A percentile compares a stretch with the other conserved stretches of the same genome.
These are phyloP conservation scores for Catostomus latipinnis DNA, from an alignment of 2,797 vertebrate species.

Conservation along the genomic window DNA sequence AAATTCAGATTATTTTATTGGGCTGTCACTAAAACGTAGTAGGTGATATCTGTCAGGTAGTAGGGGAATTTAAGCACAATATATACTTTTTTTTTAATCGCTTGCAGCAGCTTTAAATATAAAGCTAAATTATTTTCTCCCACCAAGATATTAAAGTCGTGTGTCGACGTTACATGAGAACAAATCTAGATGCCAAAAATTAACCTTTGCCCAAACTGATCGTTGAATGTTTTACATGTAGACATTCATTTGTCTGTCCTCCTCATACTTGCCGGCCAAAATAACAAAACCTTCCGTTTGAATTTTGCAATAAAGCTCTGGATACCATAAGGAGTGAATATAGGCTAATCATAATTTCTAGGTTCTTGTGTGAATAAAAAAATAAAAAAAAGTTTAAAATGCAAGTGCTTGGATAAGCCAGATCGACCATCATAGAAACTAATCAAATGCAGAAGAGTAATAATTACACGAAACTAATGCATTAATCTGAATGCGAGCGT, in stretches of 20 bases:
- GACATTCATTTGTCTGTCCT: background rate
- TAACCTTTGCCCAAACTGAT: conserved; percentile 27
- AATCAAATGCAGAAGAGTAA: background rate
- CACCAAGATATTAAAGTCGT: background rate
- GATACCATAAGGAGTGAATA: no score
- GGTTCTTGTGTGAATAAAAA: background rate
- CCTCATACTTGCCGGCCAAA: background rate
- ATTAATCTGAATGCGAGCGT: background rate
- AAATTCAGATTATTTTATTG: no score
- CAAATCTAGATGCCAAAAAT: background rate
- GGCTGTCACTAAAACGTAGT: no score
- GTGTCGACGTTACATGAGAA: conserved; percentile 9
- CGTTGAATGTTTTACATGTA: background rate
- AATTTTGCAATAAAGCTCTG: background rate
- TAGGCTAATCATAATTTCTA: background rate
- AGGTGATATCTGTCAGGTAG: background rate
- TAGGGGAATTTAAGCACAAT: background rate
- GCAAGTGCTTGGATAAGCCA: no score
- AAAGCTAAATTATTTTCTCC: background rate
- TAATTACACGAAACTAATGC: background rate
- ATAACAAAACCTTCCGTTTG: background rate
- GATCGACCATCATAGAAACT: no score
- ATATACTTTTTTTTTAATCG: no score
- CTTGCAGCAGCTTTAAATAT: background rate
- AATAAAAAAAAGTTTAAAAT: background rate